phyloP scores from a whole-genome alignment of 1,140 invertebrate species.

The Neodiprion fabricii region DNA sequence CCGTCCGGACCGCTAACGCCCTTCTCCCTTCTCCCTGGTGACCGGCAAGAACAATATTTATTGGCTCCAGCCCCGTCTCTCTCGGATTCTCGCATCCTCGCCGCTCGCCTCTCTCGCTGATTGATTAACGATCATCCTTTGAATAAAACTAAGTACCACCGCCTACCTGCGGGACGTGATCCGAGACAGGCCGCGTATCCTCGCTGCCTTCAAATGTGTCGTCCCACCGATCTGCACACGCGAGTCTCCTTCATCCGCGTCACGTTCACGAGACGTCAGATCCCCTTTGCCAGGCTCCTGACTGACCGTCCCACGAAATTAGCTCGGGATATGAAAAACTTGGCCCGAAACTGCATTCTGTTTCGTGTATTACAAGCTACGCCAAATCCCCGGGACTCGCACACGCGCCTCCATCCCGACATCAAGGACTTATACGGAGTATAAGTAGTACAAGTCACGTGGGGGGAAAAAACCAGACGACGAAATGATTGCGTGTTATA shows the following conservation, averaged over 20 bases:
- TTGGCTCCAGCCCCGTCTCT: constrained; percentile 30
- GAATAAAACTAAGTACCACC: constrained; percentile 45
- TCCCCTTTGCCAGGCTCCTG: constrained; percentile 2
- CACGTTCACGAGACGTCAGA: too few relatives aligned
- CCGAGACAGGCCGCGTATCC: constrained; percentile 19
- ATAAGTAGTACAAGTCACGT: too few relatives aligned
- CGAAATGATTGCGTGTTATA: too few relatives aligned
- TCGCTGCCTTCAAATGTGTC: constrained; percentile 6
- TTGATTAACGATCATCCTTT: constrained; percentile 53
- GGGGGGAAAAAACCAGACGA: too few relatives aligned
- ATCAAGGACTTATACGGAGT: too few relatives aligned
- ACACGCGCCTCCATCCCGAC: too few relatives aligned
- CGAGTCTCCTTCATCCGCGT: not conserved
- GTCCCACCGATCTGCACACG: too few relatives aligned
- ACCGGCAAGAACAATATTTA: constrained; percentile 50
- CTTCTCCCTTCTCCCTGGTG: not conserved
- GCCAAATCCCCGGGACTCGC: too few relatives aligned
- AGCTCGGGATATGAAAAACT: not conserved
- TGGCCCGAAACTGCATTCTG: too few relatives aligned
- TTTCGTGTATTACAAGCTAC: too few relatives aligned
- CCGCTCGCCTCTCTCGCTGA: constrained; percentile 27
- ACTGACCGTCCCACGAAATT: not conserved
- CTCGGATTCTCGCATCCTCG: not conserved
- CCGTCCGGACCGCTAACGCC: not conserved
- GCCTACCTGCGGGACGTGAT: constrained; percentile 17